A percentile compares a stretch with the other conserved stretches of the same genome.
Conservation (phyloP, 2,797 vertebrate genomes). For the Echiichthys vipera region DNA sequence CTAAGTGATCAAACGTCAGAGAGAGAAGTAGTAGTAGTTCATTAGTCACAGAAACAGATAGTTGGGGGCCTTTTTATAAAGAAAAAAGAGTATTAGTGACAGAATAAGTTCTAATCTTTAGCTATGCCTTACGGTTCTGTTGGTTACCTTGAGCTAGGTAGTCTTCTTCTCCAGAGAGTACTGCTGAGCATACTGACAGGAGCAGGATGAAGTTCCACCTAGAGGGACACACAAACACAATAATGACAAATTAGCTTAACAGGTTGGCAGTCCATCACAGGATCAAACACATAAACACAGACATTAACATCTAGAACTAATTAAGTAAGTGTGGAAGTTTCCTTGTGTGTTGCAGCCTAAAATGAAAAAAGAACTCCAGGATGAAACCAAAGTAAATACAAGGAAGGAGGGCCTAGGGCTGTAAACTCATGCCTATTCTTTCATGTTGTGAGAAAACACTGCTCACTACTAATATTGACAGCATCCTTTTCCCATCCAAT, state of each 20-base stretch:
- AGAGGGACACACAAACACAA: constrained; percentile 52
- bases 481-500: not conserved
- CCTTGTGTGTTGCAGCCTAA: not conserved
- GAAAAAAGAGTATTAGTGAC: not conserved
- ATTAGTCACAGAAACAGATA: not conserved
- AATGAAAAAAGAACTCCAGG: not conserved
- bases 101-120: not conserved
- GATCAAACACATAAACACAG: not conserved
- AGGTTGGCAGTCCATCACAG: not conserved
- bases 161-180: constrained; percentile 86
- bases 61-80: too few species aligned
- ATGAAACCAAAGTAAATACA: not conserved
- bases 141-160: constrained; percentile 85
- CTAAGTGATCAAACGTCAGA: not conserved
- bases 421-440: not conserved
- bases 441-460: not conserved
- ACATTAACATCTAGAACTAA: not conserved
- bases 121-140: not conserved
- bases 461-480: not conserved
- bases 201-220: constrained; percentile 93
- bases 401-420: not conserved
- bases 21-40: not conserved
- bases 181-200: constrained; percentile 91
- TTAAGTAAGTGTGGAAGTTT: not conserved
- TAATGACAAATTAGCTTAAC: not conserved